A percentile compares a stretch with the other conserved stretches of the same genome.
phyloP scores from a whole-genome alignment of 1,140 invertebrate genomes.

The Listronotus oregonensis region DNA sequence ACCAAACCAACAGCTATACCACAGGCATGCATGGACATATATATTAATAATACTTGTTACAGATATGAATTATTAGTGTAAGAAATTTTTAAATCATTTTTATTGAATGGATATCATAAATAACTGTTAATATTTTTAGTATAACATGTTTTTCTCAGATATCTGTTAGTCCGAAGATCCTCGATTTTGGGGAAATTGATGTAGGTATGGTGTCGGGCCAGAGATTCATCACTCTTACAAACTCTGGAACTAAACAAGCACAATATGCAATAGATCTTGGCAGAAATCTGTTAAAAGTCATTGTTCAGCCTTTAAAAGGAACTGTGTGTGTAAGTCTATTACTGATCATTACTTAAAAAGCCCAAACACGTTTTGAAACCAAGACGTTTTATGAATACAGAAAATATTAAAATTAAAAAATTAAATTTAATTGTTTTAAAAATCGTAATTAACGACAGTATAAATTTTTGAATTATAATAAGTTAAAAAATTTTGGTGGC shows the following conservation, averaged over 20 bases:
- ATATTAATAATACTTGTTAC: conserved; percentile 29
- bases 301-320: conserved; percentile 44
- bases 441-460: too few species aligned
- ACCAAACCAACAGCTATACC: conserved; percentile 29
- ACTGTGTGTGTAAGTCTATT: conserved; percentile 30
- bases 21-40: conserved; percentile 31
- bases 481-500: too few species aligned
- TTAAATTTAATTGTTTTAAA: too few species aligned
- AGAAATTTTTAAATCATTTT: background rate
- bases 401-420: too few species aligned
- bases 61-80: conserved; percentile 36
- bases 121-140: too few species aligned
- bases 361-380: too few species aligned
- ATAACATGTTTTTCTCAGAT: conserved; percentile 19
- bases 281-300: conserved; percentile 39
- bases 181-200: conserved; percentile 45
- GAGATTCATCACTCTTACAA: conserved; percentile 32
- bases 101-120: background rate
- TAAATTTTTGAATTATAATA: too few species aligned
- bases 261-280: conserved; percentile 41
- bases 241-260: conserved; percentile 37
- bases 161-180: conserved; percentile 27
- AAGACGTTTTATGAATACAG: too few species aligned
- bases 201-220: conserved; percentile 33
- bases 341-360: background rate